Percentiles rank a stretch among this genome's conserved stretches.
Conservation (phyloP, 92 coral and sea anemone species). For the Montipora capitata region DNA sequence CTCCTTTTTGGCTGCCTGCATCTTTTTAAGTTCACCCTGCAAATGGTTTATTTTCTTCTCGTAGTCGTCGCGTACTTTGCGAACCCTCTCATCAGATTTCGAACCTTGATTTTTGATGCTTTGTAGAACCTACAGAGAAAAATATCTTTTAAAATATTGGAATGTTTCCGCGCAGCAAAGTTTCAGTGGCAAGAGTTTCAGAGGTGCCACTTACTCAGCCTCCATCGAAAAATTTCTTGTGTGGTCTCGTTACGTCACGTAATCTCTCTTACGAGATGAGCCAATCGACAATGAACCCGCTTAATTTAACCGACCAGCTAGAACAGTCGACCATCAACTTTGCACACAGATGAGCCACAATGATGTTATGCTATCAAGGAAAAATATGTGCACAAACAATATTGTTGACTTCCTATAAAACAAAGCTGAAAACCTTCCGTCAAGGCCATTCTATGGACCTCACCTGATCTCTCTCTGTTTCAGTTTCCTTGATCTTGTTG, state of each 20-base stretch:
- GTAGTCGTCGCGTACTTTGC: slow-evolving; percentile 82
- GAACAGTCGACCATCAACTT: no score
- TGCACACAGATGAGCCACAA: no score
- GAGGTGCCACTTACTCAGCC: no score
- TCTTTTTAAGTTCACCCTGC: slow-evolving; percentile 91
- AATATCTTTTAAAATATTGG: not conserved
- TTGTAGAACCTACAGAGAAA: slow-evolving; percentile 55
- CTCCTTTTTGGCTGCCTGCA: slow-evolving; percentile 94
- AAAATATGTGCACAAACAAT: no score
- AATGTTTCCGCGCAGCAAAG: not conserved
- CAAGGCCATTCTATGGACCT: not conserved
- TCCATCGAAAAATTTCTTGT: no score
- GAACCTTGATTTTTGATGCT: slow-evolving; percentile 85
- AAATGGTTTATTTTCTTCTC: slow-evolving; percentile 91
- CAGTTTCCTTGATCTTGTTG: slow-evolving; percentile 94
- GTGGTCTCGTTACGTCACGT: no score
- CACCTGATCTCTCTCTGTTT: slow-evolving; percentile 92
- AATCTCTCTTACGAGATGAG: no score
- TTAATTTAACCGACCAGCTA: no score
- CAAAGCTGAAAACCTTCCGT: not conserved
- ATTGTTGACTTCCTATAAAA: no score
- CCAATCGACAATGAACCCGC: no score
- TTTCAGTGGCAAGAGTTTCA: no score
- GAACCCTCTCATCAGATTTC: slow-evolving; percentile 81
- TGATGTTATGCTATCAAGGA: no score